Conservation (phyloP, 2,888 invertebrate species). For the Xylota sylvarum region DNA sequence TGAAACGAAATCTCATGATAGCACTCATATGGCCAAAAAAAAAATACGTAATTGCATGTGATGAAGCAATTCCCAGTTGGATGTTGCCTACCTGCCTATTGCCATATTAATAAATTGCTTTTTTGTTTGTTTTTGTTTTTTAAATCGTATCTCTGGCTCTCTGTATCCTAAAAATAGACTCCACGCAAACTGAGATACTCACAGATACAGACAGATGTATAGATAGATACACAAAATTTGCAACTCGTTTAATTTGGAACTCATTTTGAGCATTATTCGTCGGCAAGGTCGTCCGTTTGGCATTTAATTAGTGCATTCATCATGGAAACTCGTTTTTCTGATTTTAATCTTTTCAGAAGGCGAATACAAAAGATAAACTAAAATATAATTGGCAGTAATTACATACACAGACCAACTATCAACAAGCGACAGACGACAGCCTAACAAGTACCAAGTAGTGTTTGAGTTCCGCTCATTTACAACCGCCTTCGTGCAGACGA, state of each 20-base stretch:
- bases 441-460: constrained; percentile 21
- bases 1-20: not conserved
- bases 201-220: not conserved
- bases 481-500: constrained; percentile 18
- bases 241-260: constrained; percentile 54
- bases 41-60: not conserved
- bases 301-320: constrained; percentile 53
- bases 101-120: not conserved
- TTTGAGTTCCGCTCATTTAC: constrained; percentile 16
- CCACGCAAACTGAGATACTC: not conserved
- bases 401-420: constrained; percentile 23
- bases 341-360: constrained; percentile 43
- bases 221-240: constrained; percentile 1
- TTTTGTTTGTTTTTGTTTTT: not conserved
- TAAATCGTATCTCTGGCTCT: not conserved
- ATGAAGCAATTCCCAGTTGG: constrained; percentile 16
- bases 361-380: constrained; percentile 32
- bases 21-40: constrained; percentile 11
- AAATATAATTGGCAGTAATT: constrained; percentile 67
- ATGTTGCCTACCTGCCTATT: constrained; percentile 9
- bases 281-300: constrained; percentile 55
- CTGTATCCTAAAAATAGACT: constrained; percentile 33
- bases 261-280: constrained; percentile 37
- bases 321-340: constrained; percentile 49
- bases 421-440: constrained; percentile 49